A percentile compares a stretch with the other conserved stretches of the same genome.
phyloP scores from a whole-genome alignment of 1,140 invertebrate genomes.

The Diabrotica undecimpunctata region DNA sequence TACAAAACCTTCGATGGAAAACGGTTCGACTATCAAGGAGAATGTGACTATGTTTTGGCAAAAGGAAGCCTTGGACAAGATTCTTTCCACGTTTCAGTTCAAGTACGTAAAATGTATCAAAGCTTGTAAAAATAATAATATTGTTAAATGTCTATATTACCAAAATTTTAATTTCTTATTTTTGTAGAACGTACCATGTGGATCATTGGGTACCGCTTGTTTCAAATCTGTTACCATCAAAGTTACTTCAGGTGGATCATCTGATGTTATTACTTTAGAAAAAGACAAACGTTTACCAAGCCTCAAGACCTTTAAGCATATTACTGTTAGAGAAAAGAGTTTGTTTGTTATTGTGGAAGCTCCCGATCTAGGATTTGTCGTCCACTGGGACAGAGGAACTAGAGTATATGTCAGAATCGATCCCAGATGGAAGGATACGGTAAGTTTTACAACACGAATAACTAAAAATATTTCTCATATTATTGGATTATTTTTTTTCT shows the following conservation, averaged over 20 bases:
- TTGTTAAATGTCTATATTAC: not conserved
- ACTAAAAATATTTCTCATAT: not conserved
- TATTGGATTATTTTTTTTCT: not conserved
- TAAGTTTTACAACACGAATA: constrained; percentile 43
- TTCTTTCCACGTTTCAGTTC: constrained; percentile 67
- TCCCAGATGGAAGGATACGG: constrained; percentile 69
- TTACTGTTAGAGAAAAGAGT: constrained; percentile 60
- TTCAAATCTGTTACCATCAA: constrained; percentile 73
- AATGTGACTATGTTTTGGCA: constrained; percentile 79
- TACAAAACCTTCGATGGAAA: constrained; percentile 82
- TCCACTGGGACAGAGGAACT: constrained; percentile 85
- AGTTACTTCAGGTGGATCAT: constrained; percentile 53
- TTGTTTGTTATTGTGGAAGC: constrained; percentile 78
- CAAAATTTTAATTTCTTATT: not conserved
- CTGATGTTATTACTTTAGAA: constrained; percentile 61
- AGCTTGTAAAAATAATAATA: not conserved
- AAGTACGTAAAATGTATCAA: constrained; percentile 50
- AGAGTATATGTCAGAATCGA: constrained; percentile 74
- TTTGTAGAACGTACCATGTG: constrained; percentile 71
- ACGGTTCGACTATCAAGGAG: constrained; percentile 82
- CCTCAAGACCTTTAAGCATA: constrained; percentile 49
- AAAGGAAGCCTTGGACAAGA: constrained; percentile 64
- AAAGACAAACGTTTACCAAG: constrained; percentile 52
- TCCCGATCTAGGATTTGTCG: constrained; percentile 67
- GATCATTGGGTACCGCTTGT: constrained; percentile 80